Conservation (phyloP, 2,113 vertebrate species). For the Passer montanus region DNA sequence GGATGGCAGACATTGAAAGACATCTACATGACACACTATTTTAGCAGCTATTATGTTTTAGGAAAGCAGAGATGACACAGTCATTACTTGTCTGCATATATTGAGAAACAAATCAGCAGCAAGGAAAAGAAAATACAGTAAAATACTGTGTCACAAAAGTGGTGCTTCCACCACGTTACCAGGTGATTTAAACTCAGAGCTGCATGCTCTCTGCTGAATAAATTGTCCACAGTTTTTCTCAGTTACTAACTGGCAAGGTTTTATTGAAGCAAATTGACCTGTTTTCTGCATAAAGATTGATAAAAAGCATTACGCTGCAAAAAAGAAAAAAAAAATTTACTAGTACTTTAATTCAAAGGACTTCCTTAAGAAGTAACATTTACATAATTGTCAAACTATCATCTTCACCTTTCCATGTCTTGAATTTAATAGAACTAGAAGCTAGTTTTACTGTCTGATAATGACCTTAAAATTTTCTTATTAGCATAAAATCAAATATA, state of each 20-base stretch:
- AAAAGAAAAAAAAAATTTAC: neutral
- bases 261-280: neutral
- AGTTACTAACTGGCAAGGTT: neutral
- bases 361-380: neutral
- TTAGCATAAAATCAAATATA: neutral
- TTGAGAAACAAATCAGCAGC: neutral
- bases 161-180: neutral
- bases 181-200: neutral
- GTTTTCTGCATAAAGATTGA: neutral
- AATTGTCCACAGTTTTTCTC: neutral
- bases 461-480: neutral
- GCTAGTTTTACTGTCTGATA: neutral
- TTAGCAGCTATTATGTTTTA: neutral
- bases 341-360: neutral
- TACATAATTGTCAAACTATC: neutral
- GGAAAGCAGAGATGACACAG: neutral
- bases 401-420: neutral
- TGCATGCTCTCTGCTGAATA: neutral
- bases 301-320: neutral
- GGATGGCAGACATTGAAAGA: neutral
- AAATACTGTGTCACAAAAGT: neutral
- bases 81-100: neutral
- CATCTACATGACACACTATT: neutral
- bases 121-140: neutral
- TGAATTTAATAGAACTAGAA: neutral